Base-by-base conservation (phyloP, 2,888 invertebrate genomes). In the Ischnus inquisitorius region DNA sequence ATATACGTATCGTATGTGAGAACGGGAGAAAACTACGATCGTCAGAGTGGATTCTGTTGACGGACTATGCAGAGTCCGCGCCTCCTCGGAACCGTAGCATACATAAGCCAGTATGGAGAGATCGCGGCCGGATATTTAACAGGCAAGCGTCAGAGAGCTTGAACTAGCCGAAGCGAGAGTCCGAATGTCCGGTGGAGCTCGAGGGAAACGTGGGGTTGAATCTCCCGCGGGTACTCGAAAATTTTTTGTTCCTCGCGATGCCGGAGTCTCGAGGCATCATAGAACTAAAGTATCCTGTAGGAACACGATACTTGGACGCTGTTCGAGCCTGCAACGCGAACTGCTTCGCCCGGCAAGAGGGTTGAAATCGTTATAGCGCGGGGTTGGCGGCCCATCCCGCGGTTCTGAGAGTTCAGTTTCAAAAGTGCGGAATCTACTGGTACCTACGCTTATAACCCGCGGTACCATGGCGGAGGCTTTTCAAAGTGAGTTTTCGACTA, bases 261-360 rank as follows among this genome's bases (percentile, higher is more conserved):
- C 83, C 51, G 51, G 68, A 74, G 62, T 68, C 79, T 69, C 25
- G 25, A 10, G 28, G 69, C 76, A 82, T 48, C 60, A 60, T 62
- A 77, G 83, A 78, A 79, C 34, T 57, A 79, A 79, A 80, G 81
- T 82, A 87, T 87, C 87, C 85, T 87, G 89, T 88, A 87, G 74
- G 87, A 89, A 89, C 87, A 89, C 86, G 86, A 89, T 90, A 90
- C 90, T 91, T 91, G 85, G 88, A 82, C 80, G 85, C 71, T 84
- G 80, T 80, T 85, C 79, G 86, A 87, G 81, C 85, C 82, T 86
- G 77, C 83, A 76, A 6, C 64, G 34, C 1, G 16, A 16, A 62
- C 34, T 34, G 39, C 34, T 77, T 69, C 69, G 78, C 83, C 65
- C 28, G 39, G 46, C 51, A 60, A 74, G 80, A 80, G 67, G 72